phyloP scores from a whole-genome alignment of 2,797 vertebrate genomes.

The Botia almorhae region DNA sequence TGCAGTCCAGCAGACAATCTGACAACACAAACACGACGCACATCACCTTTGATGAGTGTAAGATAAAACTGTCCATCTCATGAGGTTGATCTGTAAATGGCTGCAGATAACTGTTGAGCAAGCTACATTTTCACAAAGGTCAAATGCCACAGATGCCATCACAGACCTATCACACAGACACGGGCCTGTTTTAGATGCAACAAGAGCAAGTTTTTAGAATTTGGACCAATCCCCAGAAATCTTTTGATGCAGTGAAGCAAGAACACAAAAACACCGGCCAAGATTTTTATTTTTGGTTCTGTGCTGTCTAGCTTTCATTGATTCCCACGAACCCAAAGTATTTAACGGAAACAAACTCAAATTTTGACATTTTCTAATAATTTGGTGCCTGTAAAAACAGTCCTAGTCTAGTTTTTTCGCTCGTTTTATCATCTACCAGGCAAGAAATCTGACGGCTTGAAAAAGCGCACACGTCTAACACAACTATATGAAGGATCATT shows the following conservation, averaged over 20 bases:
- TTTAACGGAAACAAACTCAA: not conserved
- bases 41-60: not conserved
- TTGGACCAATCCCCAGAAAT: constrained; percentile 14
- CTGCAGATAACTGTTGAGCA: not conserved
- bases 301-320: not conserved
- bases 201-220: not conserved
- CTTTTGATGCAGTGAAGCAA: constrained; percentile 9
- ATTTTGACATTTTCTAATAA: not conserved
- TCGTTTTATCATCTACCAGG: not conserved
- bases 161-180: not conserved
- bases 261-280: constrained; percentile 9
- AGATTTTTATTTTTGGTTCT: not conserved
- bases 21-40: not conserved
- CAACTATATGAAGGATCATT: not conserved
- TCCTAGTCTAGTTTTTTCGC: too few relatives aligned
- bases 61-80: not conserved
- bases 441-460: not conserved
- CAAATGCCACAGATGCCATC: not conserved
- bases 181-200: not conserved
- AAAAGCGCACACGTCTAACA: not conserved
- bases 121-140: not conserved
- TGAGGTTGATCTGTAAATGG: not conserved
- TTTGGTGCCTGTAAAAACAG: not conserved
- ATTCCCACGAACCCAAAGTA: not conserved
- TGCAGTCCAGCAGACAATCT: too few relatives aligned